Percentiles rank a stretch among this genome's conserved stretches.
Evolutionary conservation across 1,140 invertebrate genomes (phyloP).

Genomic region (Antheraea mylitta): DNA sequence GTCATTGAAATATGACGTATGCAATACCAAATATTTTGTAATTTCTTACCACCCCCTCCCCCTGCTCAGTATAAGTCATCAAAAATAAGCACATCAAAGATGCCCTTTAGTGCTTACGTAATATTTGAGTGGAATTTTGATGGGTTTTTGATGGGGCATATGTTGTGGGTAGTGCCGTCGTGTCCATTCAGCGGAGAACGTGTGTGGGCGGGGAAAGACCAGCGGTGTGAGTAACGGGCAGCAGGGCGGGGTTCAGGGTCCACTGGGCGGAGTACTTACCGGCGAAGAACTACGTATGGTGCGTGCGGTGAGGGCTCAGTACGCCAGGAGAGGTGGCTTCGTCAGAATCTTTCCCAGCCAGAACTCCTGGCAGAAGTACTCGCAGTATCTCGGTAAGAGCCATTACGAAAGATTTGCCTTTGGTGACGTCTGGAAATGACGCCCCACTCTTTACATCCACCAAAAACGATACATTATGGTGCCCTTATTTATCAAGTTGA

Average conservation of each 20-base stretch:
- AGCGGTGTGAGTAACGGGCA: conserved; percentile 31
- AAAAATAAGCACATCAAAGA: no score
- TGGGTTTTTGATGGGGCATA: no score
- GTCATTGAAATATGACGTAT: no score
- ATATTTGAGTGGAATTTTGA: no score
- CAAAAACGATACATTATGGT: no score
- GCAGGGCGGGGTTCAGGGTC: conserved; percentile 39
- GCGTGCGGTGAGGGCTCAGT: conserved; percentile 88
- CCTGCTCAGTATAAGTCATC: no score
- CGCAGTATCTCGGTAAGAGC: conserved; percentile 83
- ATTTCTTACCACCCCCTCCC: no score
- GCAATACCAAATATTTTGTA: no score
- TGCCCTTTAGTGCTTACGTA: no score
- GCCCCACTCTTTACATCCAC: no score
- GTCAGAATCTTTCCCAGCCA: conserved; percentile 94
- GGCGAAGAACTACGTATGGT: conserved; percentile 90
- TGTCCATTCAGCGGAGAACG: conserved; percentile 84
- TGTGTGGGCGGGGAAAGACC: conserved; percentile 65
- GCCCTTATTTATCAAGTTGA: no score
- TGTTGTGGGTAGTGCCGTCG: conserved; percentile 76
- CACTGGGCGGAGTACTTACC: conserved; percentile 73
- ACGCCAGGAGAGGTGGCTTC: conserved; percentile 91
- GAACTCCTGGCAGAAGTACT: conserved; percentile 91
- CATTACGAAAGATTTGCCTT: neutral
- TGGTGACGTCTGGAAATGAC: neutral